Evolutionary conservation across 1,140 invertebrate species (phyloP).

Genomic region (Conopomorpha cramerella): DNA sequence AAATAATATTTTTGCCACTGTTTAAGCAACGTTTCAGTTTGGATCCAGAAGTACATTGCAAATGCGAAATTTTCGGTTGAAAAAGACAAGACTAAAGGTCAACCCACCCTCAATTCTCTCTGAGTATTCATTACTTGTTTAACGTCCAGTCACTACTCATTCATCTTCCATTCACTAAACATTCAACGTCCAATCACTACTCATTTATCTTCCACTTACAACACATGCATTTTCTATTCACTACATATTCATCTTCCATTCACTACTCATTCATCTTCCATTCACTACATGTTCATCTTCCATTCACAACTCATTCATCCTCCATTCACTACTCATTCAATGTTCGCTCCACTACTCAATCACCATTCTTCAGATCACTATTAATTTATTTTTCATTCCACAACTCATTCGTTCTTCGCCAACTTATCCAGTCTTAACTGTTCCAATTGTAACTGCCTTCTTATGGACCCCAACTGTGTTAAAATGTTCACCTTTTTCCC

Average conservation of each 20-base stretch:
- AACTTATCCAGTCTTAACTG: conserved; percentile 59
- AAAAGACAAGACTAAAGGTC: too few relatives aligned
- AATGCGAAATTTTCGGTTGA: too few relatives aligned
- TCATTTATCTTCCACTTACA: too few relatives aligned
- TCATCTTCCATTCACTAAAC: too few relatives aligned
- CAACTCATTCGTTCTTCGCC: conserved; percentile 15
- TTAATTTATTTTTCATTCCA: conserved; percentile 5
- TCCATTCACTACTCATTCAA: background rate
- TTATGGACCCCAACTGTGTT: conserved; percentile 63
- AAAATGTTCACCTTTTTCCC: conserved; percentile 57
- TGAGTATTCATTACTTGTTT: too few relatives aligned
- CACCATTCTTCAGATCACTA: background rate
- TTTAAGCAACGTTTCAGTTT: too few relatives aligned
- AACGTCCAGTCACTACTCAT: too few relatives aligned
- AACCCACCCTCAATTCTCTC: too few relatives aligned
- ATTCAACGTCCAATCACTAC: too few relatives aligned
- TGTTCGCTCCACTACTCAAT: background rate
- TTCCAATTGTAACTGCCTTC: conserved; percentile 61
- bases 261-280: background rate
- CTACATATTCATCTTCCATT: background rate
- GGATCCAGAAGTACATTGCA: too few relatives aligned
- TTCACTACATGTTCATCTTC: background rate
- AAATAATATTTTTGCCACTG: too few relatives aligned
- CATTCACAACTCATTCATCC: background rate
- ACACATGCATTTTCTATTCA: too few relatives aligned